Base-by-base conservation (phyloP, 2,888 invertebrate species). In the Ectemnius continuus region DNA sequence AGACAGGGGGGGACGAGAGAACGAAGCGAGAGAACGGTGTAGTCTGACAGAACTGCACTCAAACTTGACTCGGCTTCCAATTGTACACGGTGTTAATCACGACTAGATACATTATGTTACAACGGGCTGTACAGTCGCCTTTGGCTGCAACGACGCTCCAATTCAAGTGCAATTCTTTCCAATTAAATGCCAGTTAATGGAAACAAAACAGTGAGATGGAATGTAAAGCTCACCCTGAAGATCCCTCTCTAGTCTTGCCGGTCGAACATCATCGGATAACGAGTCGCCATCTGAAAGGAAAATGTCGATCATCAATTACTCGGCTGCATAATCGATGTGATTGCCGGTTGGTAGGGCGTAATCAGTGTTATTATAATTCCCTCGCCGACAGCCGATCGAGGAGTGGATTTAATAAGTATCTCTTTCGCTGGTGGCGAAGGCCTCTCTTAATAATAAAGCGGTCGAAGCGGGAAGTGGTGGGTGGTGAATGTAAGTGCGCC, bases 171-270 rank as follows among this genome's bases (percentile, higher is more conserved):
- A 77, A 75, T 69, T 61, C 75, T 58, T 47, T 28, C n/a, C n/a
- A n/a, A n/a, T n/a, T n/a, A n/a, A n/a, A n/a, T n/a, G n/a, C n/a
- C n/a, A n/a, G n/a, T n/a, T n/a, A n/a, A 79, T 78, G 1, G 16
- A 5, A 4, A 5, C 16, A 14, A 13, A 52, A 52, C 6, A 23
- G 2, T 2, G 20, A 14, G 4, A 11, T 14, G 16, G 66, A 57
- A 2, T n/a, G n/a, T 23, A 48, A 71, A 61, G 79, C 90, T 86
- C 86, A 90, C 90, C 90, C 79, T 90, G 87, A 14, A 88, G 72
- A 61, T 90, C 89, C 80, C 89, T 88, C 63, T 86, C 85, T 82
- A 87, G 83, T 71, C 88, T 86, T 36, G 84, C 59, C 36, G 83
- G 83, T 11, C 76, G 79, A 65, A 86, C 79, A 36, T 85, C 83